Evolutionary conservation across 2,113 vertebrate species (phyloP).

Genomic region (Coptodon bakossiorum): DNA sequence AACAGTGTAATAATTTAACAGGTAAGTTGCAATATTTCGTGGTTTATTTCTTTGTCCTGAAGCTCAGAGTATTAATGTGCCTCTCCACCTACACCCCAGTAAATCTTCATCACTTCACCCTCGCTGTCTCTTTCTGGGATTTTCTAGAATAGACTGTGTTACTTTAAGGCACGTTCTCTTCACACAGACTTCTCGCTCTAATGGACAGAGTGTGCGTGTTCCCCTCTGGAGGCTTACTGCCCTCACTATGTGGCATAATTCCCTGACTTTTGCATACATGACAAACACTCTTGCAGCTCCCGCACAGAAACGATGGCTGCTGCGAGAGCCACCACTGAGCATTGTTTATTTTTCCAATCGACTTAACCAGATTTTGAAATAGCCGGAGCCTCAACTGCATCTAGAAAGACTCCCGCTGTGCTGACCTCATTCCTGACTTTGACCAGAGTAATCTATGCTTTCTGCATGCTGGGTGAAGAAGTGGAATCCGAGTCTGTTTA

Average conservation of each 20-base stretch:
- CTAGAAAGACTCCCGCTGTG: constrained; percentile 47
- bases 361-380: constrained; percentile 44
- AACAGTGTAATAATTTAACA: neutral
- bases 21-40: constrained; percentile 49
- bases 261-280: constrained; percentile 15
- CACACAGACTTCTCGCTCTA: neutral
- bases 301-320: neutral
- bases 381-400: constrained; percentile 37
- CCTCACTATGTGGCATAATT: neutral
- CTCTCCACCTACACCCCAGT: neutral
- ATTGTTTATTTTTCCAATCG: constrained; percentile 44
- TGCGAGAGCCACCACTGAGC: constrained; percentile 6
- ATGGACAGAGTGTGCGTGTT: constrained; percentile 12
- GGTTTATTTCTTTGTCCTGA: neutral
- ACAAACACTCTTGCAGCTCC: constrained; percentile 8
- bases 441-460: constrained; percentile 59
- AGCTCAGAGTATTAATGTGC: neutral
- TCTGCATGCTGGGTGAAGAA: constrained; percentile 38
- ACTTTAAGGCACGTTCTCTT: neutral
- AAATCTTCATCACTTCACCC: constrained; percentile 12
- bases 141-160: neutral
- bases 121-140: neutral
- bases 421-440: constrained; percentile 62
- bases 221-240: neutral
- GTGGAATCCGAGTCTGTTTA: constrained; percentile 30